Conservation (phyloP, 2,797 vertebrate species). For the Sternarchorhynchus goeldii region DNA sequence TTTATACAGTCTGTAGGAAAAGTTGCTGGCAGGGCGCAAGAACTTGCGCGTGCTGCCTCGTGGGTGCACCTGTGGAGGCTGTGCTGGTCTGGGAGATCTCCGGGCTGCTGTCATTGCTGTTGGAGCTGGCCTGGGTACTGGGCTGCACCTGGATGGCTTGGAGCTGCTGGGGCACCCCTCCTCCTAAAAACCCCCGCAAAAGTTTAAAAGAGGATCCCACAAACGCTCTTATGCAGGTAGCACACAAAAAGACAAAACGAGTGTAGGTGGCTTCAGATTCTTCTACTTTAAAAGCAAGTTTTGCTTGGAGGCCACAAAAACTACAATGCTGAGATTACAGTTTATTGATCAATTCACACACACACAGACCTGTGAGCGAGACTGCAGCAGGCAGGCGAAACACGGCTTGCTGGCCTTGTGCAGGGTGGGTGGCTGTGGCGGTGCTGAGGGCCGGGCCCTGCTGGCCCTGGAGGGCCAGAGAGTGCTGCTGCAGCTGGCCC, state of each 20-base stretch:
- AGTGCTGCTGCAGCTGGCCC: constrained; percentile 80
- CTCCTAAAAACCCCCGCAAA: constrained; percentile 70
- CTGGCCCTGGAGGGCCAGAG: constrained; percentile 80
- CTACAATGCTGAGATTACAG: neutral
- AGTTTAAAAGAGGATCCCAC: neutral
- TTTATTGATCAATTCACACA: constrained; percentile 1
- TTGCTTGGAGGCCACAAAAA: neutral
- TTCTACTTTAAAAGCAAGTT: neutral
- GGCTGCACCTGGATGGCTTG: constrained; percentile 96
- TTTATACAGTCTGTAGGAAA: neutral
- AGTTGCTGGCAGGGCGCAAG: neutral
- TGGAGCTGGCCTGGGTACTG: constrained; percentile 82
- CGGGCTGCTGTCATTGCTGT: constrained; percentile 83
- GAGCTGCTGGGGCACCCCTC: constrained; percentile 89
- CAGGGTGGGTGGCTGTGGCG: constrained; percentile 55
- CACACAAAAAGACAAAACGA: neutral
- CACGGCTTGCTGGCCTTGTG: constrained; percentile 80
- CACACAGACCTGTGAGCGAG: constrained; percentile 77
- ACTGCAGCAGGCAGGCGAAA: constrained; percentile 81
- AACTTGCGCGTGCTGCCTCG: neutral
- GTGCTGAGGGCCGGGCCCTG: constrained; percentile 71
- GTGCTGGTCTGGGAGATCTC: constrained; percentile 92
- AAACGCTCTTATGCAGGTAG: neutral
- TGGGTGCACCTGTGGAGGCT: constrained; percentile 85
- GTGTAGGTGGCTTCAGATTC: too few relatives aligned